Percentiles rank a stretch among this genome's conserved stretches.
phyloP scores from a whole-genome alignment of 2,113 vertebrate genomes.

The Antechinus stuartii region DNA sequence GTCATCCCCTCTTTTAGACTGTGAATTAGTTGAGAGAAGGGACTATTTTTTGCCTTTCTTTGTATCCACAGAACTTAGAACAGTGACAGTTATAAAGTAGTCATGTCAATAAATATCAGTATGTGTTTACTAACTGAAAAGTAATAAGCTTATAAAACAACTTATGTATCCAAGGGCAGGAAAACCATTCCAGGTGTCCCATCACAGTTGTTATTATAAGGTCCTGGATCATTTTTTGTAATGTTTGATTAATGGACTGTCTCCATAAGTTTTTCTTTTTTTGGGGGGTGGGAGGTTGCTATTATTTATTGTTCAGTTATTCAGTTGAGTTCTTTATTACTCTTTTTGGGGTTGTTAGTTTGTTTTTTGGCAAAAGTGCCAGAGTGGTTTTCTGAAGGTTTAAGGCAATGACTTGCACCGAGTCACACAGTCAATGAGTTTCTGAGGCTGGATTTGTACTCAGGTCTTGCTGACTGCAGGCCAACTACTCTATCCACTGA shows the following conservation, averaged over 20 bases:
- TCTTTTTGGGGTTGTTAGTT: neutral
- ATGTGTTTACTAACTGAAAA: neutral
- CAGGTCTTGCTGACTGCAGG: neutral
- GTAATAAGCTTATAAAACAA: neutral
- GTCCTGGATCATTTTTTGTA: constrained; percentile 60
- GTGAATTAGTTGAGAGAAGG: neutral
- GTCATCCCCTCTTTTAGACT: neutral
- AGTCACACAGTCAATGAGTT: neutral
- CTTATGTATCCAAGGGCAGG: neutral
- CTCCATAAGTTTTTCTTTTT: too few species aligned
- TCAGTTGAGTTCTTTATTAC: neutral
- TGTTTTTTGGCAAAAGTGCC: neutral
- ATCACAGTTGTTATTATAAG: constrained; percentile 68
- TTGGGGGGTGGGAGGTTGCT: too few species aligned
- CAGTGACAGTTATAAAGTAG: neutral
- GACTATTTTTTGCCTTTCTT: neutral
- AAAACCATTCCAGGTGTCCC: constrained; percentile 57
- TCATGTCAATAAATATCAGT: neutral
- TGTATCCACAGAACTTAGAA: neutral
- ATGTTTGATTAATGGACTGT: constrained; percentile 15
- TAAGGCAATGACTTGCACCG: neutral
- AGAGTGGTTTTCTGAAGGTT: neutral
- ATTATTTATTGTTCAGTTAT: neutral
- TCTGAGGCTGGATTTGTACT: neutral
- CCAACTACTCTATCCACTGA: neutral